Percentiles rank a stretch among this genome's conserved stretches.
Evolutionary conservation across 2,888 invertebrate genomes (phyloP).

Genomic region (Psylliodes chrysocephalus): DNA sequence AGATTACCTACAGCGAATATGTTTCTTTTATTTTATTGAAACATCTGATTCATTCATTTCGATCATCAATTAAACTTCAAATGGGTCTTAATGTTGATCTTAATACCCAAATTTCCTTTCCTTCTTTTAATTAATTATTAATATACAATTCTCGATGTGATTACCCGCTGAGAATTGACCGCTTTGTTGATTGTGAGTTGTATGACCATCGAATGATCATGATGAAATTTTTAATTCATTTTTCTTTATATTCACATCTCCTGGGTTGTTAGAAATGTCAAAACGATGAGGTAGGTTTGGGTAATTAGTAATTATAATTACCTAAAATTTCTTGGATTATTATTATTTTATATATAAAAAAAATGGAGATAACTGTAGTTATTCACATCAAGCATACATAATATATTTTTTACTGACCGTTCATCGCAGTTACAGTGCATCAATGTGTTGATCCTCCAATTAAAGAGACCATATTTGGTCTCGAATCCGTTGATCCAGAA

Average conservation of each 20-base stretch:
- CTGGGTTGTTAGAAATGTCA: slow-evolving; percentile 3
- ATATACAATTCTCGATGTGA: slow-evolving; percentile 18
- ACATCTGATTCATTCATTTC: neutral
- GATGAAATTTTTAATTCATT: slow-evolving; percentile 23
- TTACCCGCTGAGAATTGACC: slow-evolving; percentile 16
- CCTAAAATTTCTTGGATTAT: too few species aligned
- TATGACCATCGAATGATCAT: neutral
- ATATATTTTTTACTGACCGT: slow-evolving; percentile 70
- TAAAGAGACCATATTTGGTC: slow-evolving; percentile 86
- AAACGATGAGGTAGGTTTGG: neutral
- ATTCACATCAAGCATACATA: too few species aligned
- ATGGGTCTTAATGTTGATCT: neutral
- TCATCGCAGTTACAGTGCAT: slow-evolving; percentile 94
- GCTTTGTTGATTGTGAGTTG: slow-evolving; percentile 13
- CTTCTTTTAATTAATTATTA: slow-evolving; percentile 16
- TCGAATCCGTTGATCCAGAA: slow-evolving; percentile 86
- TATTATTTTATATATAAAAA: too few species aligned
- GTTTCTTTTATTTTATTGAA: too few species aligned
- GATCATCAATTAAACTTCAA: neutral
- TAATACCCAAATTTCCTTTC: slow-evolving; percentile 1
- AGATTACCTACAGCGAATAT: too few species aligned
- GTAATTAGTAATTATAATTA: neutral
- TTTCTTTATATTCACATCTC: slow-evolving; percentile 10
- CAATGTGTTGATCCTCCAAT: slow-evolving; percentile 89
- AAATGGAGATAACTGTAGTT: too few species aligned